Conservation (phyloP, 2,113 vertebrate genomes). For the Rhineura floridana region DNA sequence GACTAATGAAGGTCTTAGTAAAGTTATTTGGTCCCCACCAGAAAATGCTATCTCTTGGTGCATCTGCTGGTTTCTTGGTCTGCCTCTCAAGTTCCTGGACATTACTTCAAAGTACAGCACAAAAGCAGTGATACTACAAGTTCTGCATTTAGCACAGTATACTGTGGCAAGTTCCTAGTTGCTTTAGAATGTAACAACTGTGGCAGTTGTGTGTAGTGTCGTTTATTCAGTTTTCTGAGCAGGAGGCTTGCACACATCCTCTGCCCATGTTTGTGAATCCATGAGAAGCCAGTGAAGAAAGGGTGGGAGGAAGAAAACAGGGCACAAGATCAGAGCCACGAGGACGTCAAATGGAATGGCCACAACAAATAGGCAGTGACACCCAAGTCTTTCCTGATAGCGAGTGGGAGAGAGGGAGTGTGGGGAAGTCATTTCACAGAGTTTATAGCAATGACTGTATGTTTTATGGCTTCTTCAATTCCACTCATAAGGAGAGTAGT, state of each 20-base stretch:
- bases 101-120: not conserved
- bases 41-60: conserved; percentile 26
- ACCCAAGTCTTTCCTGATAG: too few species aligned
- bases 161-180: not conserved
- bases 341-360: not conserved
- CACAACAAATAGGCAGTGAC: not conserved
- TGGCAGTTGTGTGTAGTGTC: not conserved
- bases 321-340: not conserved
- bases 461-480: conserved; percentile 67
- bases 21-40: not conserved
- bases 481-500: accelerated
- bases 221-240: not conserved
- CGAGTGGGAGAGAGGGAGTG: accelerated
- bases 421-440: not conserved
- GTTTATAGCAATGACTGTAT: not conserved
- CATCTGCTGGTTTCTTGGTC: not conserved
- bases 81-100: not conserved
- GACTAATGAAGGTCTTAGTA: conserved; percentile 31
- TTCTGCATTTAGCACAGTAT: not conserved
- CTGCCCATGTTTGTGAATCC: not conserved
- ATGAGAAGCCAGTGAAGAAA: not conserved
- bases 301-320: not conserved
- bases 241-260: not conserved
- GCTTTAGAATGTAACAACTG: not conserved
- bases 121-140: not conserved